phyloP scores from a whole-genome alignment of 2,797 vertebrate species.

The Allobates femoralis region DNA sequence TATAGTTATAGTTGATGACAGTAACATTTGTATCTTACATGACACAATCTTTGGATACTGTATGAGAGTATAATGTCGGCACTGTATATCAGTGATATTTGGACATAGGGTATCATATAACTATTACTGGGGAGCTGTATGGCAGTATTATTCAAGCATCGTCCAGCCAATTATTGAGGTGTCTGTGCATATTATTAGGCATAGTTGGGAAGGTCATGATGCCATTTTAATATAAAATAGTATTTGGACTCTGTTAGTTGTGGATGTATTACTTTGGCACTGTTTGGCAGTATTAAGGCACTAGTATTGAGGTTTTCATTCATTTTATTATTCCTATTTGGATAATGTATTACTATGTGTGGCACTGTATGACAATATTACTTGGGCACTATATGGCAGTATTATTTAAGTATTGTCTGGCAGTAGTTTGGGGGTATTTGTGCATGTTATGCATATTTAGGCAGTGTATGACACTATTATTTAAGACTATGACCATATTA shows the following conservation, averaged over 20 bases:
- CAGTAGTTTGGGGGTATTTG: too few species aligned
- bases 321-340: too few species aligned
- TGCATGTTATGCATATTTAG: background rate
- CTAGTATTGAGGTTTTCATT: too few species aligned
- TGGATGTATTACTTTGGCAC: too few species aligned
- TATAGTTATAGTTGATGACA: too few species aligned
- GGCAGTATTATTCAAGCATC: background rate
- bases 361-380: too few species aligned
- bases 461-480: background rate
- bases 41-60: background rate
- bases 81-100: background rate
- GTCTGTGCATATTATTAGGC: background rate
- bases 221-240: background rate
- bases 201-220: background rate
- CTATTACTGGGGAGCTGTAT: background rate
- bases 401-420: too few species aligned
- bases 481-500: background rate
- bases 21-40: background rate
- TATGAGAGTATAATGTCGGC: background rate
- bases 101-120: background rate
- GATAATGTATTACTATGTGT: too few species aligned
- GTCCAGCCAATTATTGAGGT: background rate
- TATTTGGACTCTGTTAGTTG: background rate
- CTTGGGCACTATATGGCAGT: too few species aligned
- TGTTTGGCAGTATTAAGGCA: too few species aligned